Base-by-base conservation (phyloP, 2,113 vertebrate genomes). In the Phrynosoma platyrhinos region DNA sequence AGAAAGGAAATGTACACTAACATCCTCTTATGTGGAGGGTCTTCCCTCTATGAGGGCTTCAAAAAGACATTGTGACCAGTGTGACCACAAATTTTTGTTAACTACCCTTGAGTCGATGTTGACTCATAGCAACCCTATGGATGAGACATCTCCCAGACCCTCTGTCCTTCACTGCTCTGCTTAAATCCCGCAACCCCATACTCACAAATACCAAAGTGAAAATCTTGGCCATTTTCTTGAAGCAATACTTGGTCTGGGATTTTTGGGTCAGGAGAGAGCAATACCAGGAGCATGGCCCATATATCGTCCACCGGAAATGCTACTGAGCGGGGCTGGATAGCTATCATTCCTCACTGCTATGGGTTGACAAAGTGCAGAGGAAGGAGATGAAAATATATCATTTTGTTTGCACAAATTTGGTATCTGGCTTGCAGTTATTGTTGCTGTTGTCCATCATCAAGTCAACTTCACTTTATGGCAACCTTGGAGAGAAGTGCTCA, bases 1-100 rank as follows among this genome's bases (percentile, higher is more conserved):
- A 82, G n/a, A 5, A 79, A 58, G 0, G 20, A 80, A 0, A 55
- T 94, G 86, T 91, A 91, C 30, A 87, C 53, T 30, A 92, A 93
- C 55, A 91, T 96, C 55, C 77, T 96, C 47, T 75, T 96, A 2
- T 94, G 95, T 9, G 95, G 95, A 0, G 95, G 95, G 1, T 96
- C 95, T 0, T 95, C 95, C 0, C 93, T 96, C 62, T 94, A 96
- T 27, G 0, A 64, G 0, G 96, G 96, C 0, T 82, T 96, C 1
- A 42, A 94, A 40, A 77, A 12, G 8, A 96, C 72, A 82, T 96
- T 40, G 88, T 85, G 47, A 36, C 16, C 3, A 0, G 14, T 0
- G 21, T 84, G 66, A 42, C 88, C 2, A 30, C 36, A 36, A 36
- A 36, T 36, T 36, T 36, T 36, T 36, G 36, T 36, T 36, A 36